Percentiles rank a stretch among this genome's conserved stretches.
Evolutionary conservation across 2,113 vertebrate species (phyloP).

Genomic region (Carassius carassius): DNA sequence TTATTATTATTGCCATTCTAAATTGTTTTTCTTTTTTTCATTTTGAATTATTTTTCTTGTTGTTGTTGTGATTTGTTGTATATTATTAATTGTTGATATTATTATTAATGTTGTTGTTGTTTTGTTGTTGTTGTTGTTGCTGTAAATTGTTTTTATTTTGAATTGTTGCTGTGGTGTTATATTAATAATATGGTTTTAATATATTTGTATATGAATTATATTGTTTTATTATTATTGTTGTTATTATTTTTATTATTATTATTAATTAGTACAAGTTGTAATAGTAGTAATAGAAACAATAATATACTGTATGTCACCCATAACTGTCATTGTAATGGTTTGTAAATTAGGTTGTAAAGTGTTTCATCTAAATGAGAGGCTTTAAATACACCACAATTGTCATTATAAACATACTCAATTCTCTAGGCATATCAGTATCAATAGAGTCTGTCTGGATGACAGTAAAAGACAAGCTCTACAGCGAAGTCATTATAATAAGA

Average conservation of each 20-base stretch:
- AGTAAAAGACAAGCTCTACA: not conserved
- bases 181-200: not conserved
- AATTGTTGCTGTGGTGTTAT: not conserved
- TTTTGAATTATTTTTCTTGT: not conserved
- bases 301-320: not conserved
- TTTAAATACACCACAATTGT: constrained; percentile 72
- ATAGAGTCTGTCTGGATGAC: constrained; percentile 14
- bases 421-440: constrained; percentile 67
- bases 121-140: no score
- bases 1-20: not conserved
- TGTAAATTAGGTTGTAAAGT: not conserved
- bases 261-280: not conserved
- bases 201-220: not conserved
- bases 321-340: not conserved
- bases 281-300: not conserved
- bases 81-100: no score
- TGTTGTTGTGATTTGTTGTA: not conserved
- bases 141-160: no score
- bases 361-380: not conserved
- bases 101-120: no score
- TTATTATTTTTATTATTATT: not conserved
- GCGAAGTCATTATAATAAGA: constrained; percentile 36
- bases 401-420: constrained; percentile 78
- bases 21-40: not conserved
- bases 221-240: not conserved